Evolutionary conservation across 2,797 vertebrate genomes (phyloP).

Genomic region (Scolopax rusticola): DNA sequence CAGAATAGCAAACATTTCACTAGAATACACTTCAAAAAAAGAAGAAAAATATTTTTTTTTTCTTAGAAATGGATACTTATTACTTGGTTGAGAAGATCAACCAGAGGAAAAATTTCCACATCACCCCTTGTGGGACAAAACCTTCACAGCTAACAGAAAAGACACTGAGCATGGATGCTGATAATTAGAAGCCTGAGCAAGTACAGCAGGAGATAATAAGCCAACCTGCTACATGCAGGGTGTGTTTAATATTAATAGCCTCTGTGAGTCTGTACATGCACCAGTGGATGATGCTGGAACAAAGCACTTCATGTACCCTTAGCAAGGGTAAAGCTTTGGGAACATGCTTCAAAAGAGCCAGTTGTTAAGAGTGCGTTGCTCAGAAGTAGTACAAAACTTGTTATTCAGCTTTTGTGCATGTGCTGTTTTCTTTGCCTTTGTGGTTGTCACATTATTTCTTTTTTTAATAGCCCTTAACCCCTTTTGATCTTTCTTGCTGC

Average conservation of each 20-base stretch:
- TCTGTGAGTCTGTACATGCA: background rate
- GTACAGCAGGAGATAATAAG: background rate
- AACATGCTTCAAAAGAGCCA: background rate
- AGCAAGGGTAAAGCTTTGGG: background rate
- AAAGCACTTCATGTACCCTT: background rate
- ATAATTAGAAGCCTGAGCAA: conserved; percentile 2
- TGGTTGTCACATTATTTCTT: background rate
- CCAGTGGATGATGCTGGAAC: background rate
- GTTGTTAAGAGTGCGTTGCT: background rate
- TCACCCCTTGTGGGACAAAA: background rate
- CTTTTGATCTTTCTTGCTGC: background rate
- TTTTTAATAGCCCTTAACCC: accelerated
- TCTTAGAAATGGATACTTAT: background rate
- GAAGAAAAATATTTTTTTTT: background rate
- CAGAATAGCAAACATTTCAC: background rate
- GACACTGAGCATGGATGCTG: background rate
- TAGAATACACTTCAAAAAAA: background rate
- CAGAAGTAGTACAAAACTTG: background rate
- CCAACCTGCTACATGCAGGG: background rate
- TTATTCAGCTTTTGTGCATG: background rate
- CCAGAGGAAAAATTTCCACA: background rate
- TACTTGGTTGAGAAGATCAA: background rate
- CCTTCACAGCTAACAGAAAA: background rate
- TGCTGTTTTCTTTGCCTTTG: background rate
- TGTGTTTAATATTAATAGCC: conserved; percentile 14